Conservation (phyloP, 2,888 invertebrate species). For the Dinocampus coccinellae region DNA sequence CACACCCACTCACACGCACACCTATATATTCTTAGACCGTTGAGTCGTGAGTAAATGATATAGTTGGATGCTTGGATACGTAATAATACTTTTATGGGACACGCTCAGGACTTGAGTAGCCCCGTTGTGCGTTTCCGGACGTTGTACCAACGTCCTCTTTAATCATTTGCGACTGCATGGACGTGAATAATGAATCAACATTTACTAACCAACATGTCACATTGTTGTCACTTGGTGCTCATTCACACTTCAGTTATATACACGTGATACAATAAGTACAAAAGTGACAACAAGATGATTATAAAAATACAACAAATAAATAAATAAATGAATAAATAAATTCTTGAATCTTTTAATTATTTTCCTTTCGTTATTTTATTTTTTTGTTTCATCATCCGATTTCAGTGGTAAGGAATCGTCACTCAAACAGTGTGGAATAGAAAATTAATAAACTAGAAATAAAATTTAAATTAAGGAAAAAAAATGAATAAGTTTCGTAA, state of each 20-base stretch:
- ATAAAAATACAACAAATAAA: not conserved
- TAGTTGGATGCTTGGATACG: not conserved
- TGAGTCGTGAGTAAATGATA: not conserved
- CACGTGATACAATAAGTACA: not conserved
- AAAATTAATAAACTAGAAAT: too few species aligned
- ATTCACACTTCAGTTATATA: conserved; percentile 12
- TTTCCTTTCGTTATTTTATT: too few species aligned
- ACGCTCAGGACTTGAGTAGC: not conserved
- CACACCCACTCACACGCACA: too few species aligned
- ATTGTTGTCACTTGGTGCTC: conserved; percentile 29
- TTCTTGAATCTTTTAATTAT: too few species aligned
- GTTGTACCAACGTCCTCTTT: conserved; percentile 25
- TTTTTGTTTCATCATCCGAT: too few species aligned
- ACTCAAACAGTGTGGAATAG: too few species aligned
- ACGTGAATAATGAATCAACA: conserved; percentile 41
- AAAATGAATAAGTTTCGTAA: not conserved
- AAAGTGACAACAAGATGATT: not conserved
- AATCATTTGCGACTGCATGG: conserved; percentile 39
- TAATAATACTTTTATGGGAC: conserved; percentile 24
- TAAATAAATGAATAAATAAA: too few species aligned
- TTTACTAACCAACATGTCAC: conserved; percentile 33
- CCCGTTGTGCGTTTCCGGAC: conserved; percentile 36
- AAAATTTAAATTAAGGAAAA: too few species aligned
- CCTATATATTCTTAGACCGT: not conserved
- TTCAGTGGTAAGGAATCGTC: too few species aligned